phyloP scores from a whole-genome alignment of 2,113 vertebrate genomes.

The Pseudopipra pipra region DNA sequence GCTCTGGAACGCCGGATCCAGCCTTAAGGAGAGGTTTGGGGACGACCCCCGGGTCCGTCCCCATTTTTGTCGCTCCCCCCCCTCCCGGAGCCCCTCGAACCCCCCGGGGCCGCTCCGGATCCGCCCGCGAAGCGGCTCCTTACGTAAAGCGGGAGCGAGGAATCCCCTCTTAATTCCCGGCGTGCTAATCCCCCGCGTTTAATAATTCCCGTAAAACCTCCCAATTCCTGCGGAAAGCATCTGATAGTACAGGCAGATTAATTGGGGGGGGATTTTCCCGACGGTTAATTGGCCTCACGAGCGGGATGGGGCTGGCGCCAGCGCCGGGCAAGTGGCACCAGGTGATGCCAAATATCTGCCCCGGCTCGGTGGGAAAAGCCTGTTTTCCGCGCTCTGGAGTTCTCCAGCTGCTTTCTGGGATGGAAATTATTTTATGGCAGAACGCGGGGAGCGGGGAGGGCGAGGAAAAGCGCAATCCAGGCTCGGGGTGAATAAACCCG shows the following conservation, averaged over 20 bases:
- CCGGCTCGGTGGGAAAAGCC: neutral
- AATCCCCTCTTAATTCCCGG: constrained; percentile 3
- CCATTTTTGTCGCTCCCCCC: neutral
- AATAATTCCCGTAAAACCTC: neutral
- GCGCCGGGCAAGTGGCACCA: neutral
- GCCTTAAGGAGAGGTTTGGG: neutral
- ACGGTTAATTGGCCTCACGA: neutral
- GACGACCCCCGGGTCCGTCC: neutral
- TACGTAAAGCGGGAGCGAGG: neutral
- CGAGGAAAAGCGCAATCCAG: neutral
- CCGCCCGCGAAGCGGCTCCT: neutral
- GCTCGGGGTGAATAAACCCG: neutral
- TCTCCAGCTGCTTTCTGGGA: neutral
- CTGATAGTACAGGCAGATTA: neutral
- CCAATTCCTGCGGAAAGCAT: neutral
- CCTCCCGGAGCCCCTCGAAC: neutral
- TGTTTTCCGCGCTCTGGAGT: neutral
- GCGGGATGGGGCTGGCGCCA: neutral
- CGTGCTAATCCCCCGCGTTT: neutral
- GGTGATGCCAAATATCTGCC: neutral
- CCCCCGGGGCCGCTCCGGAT: neutral
- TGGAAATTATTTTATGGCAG: neutral
- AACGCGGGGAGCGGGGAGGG: neutral
- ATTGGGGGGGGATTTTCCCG: neutral
- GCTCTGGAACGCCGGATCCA: neutral